Conservation (phyloP, 2,113 vertebrate genomes). For the Pungitius pungitius region DNA sequence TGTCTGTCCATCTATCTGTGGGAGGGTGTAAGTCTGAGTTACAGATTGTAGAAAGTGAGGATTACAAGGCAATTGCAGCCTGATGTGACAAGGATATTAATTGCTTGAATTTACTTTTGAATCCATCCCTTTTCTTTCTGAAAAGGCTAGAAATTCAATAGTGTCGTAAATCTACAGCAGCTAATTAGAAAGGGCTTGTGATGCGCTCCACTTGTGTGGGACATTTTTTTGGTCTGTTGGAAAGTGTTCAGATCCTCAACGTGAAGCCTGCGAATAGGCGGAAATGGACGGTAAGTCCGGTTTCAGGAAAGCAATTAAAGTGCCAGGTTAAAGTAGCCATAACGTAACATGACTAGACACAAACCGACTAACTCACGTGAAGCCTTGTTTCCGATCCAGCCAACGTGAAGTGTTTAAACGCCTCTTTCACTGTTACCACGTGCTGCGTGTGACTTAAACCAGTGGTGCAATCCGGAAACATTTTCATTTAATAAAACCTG, state of each 20-base stretch:
- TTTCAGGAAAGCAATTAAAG: not conserved
- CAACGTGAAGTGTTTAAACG: not conserved
- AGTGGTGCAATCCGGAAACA: not conserved
- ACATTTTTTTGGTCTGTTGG: not conserved
- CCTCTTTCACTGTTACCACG: not conserved
- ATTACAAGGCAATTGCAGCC: not conserved
- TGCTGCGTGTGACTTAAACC: not conserved
- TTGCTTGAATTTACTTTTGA: not conserved
- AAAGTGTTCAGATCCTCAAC: not conserved
- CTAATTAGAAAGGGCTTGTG: not conserved
- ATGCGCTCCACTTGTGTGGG: not conserved
- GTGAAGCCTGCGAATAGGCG: not conserved
- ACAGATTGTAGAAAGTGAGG: not conserved
- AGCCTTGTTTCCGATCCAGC: not conserved
- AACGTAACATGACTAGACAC: not conserved
- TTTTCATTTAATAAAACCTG: not conserved
- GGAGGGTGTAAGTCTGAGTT: too few species aligned
- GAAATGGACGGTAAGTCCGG: slow-evolving; percentile 39
- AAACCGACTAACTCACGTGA: not conserved
- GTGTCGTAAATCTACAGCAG: not conserved
- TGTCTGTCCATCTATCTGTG: not conserved
- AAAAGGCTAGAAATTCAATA: not conserved
- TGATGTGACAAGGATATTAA: not conserved
- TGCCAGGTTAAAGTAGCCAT: not conserved
- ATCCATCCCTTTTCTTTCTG: not conserved